Percentiles rank a stretch among this genome's conserved stretches.
phyloP scores from a whole-genome alignment of 2,113 vertebrate species.

The Mionectes macconnelli region DNA sequence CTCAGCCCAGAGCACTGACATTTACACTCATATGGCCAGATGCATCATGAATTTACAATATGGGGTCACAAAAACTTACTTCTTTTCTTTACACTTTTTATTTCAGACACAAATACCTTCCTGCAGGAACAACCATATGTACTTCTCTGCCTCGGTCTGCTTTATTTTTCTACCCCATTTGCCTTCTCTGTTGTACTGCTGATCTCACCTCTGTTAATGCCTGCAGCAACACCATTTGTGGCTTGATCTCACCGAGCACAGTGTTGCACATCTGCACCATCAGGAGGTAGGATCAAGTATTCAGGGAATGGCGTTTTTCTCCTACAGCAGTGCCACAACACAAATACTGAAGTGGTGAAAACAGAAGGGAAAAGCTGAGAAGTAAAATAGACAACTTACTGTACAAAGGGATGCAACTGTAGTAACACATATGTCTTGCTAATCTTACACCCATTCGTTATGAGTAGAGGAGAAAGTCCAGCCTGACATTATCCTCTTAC shows the following conservation, averaged over 20 bases:
- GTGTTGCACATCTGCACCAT: neutral
- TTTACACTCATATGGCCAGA: neutral
- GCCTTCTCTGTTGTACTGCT: neutral
- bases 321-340: neutral
- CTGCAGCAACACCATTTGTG: neutral
- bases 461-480: neutral
- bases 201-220: neutral
- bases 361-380: neutral
- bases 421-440: neutral
- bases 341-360: neutral
- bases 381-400: neutral
- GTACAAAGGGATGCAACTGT: neutral
- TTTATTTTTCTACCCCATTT: neutral
- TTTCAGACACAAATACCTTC: neutral
- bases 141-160: neutral
- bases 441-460: neutral
- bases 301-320: neutral
- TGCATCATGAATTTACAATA: neutral
- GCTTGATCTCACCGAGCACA: neutral
- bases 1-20: neutral
- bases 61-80: rapidly evolving
- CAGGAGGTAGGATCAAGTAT: neutral
- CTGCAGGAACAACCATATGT: neutral
- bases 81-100: neutral
- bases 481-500: neutral